phyloP scores from a whole-genome alignment of 2,888 invertebrate species.

The Hydraecia micacea region DNA sequence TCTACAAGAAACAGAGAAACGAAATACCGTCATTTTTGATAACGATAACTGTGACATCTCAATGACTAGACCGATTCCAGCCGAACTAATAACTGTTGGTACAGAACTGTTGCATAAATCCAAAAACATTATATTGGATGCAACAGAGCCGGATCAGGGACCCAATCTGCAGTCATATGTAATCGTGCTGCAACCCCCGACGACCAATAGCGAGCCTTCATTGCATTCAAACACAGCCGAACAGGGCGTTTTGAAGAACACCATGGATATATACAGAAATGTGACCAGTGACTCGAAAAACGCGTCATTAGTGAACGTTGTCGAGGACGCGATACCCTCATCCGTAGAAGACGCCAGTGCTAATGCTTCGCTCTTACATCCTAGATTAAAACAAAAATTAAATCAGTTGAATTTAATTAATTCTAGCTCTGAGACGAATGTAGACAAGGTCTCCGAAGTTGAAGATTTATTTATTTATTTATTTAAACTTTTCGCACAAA shows the following conservation, averaged over 20 bases:
- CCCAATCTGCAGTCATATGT: constrained; percentile 48
- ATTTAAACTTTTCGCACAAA: no score
- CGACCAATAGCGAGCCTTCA: constrained; percentile 25
- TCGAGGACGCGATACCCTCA: not conserved
- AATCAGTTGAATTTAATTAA: constrained; percentile 17
- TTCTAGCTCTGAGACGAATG: not conserved
- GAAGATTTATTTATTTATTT: no score
- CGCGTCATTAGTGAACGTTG: not conserved
- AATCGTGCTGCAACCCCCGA: constrained; percentile 62
- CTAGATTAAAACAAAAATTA: constrained; percentile 25
- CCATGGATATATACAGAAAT: constrained; percentile 34
- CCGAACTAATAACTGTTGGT: constrained; percentile 32
- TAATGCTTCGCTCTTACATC: constrained; percentile 38
- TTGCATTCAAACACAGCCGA: constrained; percentile 15
- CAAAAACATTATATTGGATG: constrained; percentile 8
- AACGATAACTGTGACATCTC: constrained; percentile 37
- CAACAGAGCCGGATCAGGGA: constrained; percentile 7
- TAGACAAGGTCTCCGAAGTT: not conserved
- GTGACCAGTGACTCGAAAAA: constrained; percentile 35
- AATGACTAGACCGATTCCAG: constrained; percentile 55
- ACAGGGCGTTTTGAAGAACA: constrained; percentile 31
- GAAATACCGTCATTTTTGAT: constrained; percentile 36
- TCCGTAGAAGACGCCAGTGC: constrained; percentile 3
- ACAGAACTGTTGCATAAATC: no score
- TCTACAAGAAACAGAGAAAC: constrained; percentile 21